phyloP scores from a whole-genome alignment of 2,797 vertebrate genomes.

The Avahi laniger region DNA sequence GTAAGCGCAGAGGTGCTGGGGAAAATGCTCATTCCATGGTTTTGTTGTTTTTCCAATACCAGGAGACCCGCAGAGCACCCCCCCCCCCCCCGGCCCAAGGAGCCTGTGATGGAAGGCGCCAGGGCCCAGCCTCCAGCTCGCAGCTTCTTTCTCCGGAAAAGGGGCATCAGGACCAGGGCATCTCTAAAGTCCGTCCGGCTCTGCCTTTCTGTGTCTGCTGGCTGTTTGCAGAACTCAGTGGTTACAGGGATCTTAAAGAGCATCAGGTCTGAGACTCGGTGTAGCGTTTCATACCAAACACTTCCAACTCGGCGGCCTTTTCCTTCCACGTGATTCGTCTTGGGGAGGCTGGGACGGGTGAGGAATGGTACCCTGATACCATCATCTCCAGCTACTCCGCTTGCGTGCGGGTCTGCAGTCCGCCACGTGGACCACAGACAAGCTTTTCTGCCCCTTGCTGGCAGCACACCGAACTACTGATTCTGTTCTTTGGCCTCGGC shows the following conservation, averaged over 20 bases:
- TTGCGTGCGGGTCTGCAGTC: background rate
- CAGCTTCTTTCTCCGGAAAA: background rate
- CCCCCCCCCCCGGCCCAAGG: rapidly evolving
- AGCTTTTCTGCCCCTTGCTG: background rate
- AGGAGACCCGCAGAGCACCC: background rate
- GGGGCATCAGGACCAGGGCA: background rate
- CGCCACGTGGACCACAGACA: no score
- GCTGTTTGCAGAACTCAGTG: background rate
- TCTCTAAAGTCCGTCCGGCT: background rate
- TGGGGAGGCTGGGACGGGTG: background rate
- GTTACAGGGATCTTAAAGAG: background rate
- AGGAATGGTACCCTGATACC: background rate
- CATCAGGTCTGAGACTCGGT: background rate
- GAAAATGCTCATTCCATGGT: background rate
- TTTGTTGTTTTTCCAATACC: background rate
- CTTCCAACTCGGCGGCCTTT: background rate
- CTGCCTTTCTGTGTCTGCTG: background rate
- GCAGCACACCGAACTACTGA: background rate
- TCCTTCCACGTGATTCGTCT: background rate
- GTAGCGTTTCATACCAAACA: background rate
- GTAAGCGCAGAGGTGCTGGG: background rate
- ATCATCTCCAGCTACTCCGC: background rate
- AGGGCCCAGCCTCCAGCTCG: background rate
- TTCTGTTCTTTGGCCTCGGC: background rate
- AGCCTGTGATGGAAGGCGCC: background rate